Base-by-base conservation (phyloP, 2,797 vertebrate species). In the Neopelma chrysocephalum region DNA sequence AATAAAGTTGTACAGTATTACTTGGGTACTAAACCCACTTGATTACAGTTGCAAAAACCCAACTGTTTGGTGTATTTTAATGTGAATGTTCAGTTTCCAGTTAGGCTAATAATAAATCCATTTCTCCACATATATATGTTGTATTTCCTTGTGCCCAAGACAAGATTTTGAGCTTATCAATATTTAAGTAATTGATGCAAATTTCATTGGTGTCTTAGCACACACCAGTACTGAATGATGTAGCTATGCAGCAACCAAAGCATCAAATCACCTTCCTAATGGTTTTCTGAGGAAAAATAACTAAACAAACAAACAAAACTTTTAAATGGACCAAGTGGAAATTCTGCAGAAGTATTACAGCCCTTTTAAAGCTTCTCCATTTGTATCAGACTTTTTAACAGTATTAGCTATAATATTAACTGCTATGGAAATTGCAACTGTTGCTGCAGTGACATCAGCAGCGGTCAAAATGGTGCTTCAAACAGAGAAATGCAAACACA, bases 381-480 rank as follows among this genome's bases (percentile, higher is more conserved):
- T 82, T 82, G 16, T 50, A 71, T 54, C 38, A 71, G 69, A 38
- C n/a, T 68, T 88, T 95, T 91, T 64, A 93, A 81, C 65, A 64
- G 32, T 50, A 90, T 88, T 93, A 95, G 32, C 51, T 64, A 32
- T 45, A 70, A 81, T 73, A 91, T 93, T 93, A 88, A 86, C 79
- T 95, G 88, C 93, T 87, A 86, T 91, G 82, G 90, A 90, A 96
- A 95, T 85, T 57, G 70, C 1, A 14, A 76, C 42, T 61, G 34
- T 43, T 86, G 84, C 84, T 89, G 76, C 76, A 82, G 64, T 61
- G 79, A 69, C 70, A 88, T n/a, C 72, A 86, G 48, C 82, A 72
- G 57, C 51, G 57, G 60, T 82, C 71, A 87, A 66, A 90, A 84
- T 4, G 2, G 36, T 43, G 62, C 66, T 92, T 61, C 50, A 65